phyloP scores from a whole-genome alignment of 2,113 vertebrate species.

The Anolis carolinensis region DNA sequence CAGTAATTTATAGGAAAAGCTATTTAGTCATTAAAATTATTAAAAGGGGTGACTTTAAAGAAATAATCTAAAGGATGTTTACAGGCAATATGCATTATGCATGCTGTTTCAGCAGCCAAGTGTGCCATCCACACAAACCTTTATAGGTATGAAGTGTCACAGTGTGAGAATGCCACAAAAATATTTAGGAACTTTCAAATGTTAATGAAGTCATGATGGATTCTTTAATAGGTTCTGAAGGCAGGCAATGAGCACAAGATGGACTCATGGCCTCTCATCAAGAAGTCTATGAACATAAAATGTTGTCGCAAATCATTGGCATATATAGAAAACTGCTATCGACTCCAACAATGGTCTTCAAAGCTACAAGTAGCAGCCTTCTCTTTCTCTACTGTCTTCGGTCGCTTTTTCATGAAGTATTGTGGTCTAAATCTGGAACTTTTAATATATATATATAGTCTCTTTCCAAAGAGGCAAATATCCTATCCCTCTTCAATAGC shows the following conservation, averaged over 20 bases:
- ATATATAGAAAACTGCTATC: neutral
- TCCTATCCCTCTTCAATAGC: neutral
- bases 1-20: constrained; percentile 47
- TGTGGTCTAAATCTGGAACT: neutral
- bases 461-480: neutral
- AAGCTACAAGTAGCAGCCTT: neutral
- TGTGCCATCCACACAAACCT: constrained; percentile 14
- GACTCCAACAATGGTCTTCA: neutral
- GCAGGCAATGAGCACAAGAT: neutral
- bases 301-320: neutral
- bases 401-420: neutral
- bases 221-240: neutral
- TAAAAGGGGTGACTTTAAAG: neutral
- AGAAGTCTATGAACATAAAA: neutral
- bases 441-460: no score
- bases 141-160: constrained; percentile 1
- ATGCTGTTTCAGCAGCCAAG: constrained; percentile 57
- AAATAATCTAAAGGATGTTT: constrained; percentile 44
- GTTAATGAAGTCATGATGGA: neutral
- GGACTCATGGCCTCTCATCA: neutral
- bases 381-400: neutral
- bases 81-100: constrained; percentile 3
- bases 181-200: neutral
- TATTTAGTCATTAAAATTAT: constrained; percentile 53
- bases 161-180: constrained; percentile 8